phyloP scores from a whole-genome alignment of 2,888 invertebrate genomes.

The Melolontha melolontha region DNA sequence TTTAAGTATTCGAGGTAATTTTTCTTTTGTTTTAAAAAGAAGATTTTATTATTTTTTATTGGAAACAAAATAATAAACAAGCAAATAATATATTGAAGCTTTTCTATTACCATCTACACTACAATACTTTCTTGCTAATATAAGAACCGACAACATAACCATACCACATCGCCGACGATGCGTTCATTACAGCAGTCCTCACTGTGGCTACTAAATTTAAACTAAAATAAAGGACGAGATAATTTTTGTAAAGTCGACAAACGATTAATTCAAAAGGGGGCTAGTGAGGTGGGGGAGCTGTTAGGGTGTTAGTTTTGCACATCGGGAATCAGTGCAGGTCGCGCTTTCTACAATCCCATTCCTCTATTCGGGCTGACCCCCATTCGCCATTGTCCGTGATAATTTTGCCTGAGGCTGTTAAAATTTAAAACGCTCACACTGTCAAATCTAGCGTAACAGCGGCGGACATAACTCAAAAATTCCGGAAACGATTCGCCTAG shows the following conservation, averaged over 20 bases:
- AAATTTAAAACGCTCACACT: slow-evolving; percentile 48
- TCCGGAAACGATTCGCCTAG: slow-evolving; percentile 46
- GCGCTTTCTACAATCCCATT: slow-evolving; percentile 6
- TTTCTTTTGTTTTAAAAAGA: too few species aligned
- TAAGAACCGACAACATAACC: too few species aligned
- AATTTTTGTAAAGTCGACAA: slow-evolving; percentile 51
- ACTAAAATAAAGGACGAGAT: slow-evolving; percentile 47
- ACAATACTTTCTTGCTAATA: too few species aligned
- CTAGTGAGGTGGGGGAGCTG: neutral
- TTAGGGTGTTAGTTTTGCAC: neutral
- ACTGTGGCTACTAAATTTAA: slow-evolving; percentile 11
- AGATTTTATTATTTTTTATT: too few species aligned
- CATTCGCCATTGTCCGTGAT: slow-evolving; percentile 29
- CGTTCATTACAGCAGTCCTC: too few species aligned
- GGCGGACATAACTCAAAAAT: slow-evolving; percentile 52
- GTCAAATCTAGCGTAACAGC: slow-evolving; percentile 53
- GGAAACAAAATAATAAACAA: too few species aligned
- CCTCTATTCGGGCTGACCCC: neutral
- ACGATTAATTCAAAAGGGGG: slow-evolving; percentile 49
- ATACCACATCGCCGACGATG: too few species aligned
- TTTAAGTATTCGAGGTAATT: too few species aligned
- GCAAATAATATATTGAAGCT: too few species aligned
- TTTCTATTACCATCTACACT: too few species aligned
- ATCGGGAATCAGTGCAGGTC: neutral
- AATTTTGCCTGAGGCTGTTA: slow-evolving; percentile 29